Conservation (phyloP, 1,140 invertebrate species). For the Drosophila saltans region DNA sequence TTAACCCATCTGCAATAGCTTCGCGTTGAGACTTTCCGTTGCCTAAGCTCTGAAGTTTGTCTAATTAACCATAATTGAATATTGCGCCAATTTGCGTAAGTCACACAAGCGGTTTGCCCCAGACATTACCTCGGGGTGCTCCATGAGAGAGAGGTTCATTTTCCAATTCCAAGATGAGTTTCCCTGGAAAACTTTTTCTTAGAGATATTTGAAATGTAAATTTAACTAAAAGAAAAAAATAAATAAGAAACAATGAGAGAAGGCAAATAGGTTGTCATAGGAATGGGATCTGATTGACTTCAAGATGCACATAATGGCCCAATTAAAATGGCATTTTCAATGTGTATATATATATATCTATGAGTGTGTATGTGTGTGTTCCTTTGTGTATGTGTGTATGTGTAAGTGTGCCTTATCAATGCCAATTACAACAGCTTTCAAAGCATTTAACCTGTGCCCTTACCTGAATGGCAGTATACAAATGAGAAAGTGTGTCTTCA, state of each 20-base stretch:
- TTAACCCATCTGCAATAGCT: background rate
- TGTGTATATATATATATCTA: background rate
- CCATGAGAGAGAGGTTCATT: constrained; percentile 22
- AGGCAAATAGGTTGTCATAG: constrained; percentile 30
- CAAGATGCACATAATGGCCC: constrained; percentile 29
- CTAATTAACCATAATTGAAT: constrained; percentile 77
- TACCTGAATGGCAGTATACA: background rate
- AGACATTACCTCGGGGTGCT: constrained; percentile 8
- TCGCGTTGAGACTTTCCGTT: background rate
- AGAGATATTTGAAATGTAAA: constrained; percentile 3
- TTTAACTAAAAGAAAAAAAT: background rate
- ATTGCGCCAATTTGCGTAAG: constrained; percentile 66
- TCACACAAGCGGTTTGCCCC: constrained; percentile 31
- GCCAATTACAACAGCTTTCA: constrained; percentile 11
- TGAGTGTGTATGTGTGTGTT: constrained; percentile 2
- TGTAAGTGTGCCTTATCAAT: background rate
- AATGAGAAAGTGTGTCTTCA: background rate
- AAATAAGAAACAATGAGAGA: constrained; percentile 27
- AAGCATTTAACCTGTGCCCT: constrained; percentile 1
- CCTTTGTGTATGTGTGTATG: constrained; percentile 28
- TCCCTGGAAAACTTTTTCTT: constrained; percentile 1
- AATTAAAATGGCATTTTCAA: constrained; percentile 38
- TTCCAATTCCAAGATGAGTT: background rate
- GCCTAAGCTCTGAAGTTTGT: constrained; percentile 32
- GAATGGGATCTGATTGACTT: constrained; percentile 22